These are phyloP conservation scores for Clepsis dumicolana DNA, from an alignment of 2,888 invertebrate genomes.

Conservation along the genomic window DNA sequence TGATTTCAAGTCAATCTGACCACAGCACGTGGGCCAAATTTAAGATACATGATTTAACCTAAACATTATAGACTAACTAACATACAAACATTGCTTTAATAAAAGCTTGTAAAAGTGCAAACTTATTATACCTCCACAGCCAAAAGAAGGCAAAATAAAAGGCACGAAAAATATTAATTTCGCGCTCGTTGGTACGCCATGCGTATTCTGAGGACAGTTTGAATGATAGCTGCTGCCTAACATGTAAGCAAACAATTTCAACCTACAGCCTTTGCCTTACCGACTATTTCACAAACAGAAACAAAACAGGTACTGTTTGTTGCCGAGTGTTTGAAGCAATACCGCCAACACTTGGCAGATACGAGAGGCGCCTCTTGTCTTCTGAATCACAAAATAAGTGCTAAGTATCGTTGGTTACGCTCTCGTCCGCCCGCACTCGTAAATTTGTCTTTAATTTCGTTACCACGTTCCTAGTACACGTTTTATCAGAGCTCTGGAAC, in stretches of 20 bases:
- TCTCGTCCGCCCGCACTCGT: neutral
- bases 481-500: slow-evolving; percentile 18
- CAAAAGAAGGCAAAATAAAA: slow-evolving; percentile 30
- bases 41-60: too few relatives aligned
- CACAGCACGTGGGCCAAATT: too few relatives aligned
- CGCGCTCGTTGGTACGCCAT: slow-evolving; percentile 19
- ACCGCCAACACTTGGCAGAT: slow-evolving; percentile 18
- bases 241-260: neutral
- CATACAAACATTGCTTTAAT: too few relatives aligned
- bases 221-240: slow-evolving; percentile 27
- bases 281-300: neutral
- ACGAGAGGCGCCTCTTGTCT: neutral
- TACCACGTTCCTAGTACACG: slow-evolving; percentile 2
- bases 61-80: too few relatives aligned
- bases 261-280: neutral
- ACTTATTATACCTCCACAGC: slow-evolving; percentile 10
- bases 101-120: too few relatives aligned
- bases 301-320: slow-evolving; percentile 13
- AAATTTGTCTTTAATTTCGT: slow-evolving; percentile 35
- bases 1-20: too few relatives aligned
- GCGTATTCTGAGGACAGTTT: slow-evolving; percentile 25
- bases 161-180: slow-evolving; percentile 38
- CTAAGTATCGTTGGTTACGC: neutral
- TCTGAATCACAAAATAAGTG: neutral
- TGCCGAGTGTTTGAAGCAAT: slow-evolving; percentile 16